phyloP scores from a whole-genome alignment of 1,140 invertebrate genomes.

The Drosophila ficusphila region DNA sequence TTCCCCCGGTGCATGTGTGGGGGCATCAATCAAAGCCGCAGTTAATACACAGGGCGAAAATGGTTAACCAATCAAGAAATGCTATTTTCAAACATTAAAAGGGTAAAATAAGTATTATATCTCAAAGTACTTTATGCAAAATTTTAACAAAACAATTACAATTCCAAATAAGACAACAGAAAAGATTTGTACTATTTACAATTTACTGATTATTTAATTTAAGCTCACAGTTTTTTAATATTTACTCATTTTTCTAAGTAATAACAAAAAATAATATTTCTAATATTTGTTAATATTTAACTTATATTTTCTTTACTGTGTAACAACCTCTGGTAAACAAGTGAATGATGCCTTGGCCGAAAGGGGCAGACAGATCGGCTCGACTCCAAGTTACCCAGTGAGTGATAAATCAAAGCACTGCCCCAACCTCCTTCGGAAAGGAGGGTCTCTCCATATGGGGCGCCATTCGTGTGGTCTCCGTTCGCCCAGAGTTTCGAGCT shows the following conservation, averaged over 20 bases:
- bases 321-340: slow-evolving; percentile 30
- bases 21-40: slow-evolving; percentile 78
- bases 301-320: slow-evolving; percentile 2
- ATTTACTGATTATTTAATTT: too few relatives aligned
- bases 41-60: slow-evolving; percentile 27
- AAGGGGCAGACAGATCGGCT: slow-evolving; percentile 40
- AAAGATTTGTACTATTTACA: too few relatives aligned
- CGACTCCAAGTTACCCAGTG: slow-evolving; percentile 33
- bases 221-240: too few relatives aligned
- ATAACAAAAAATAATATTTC: slow-evolving; percentile 23
- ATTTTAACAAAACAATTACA: too few relatives aligned
- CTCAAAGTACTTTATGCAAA: too few relatives aligned
- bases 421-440: slow-evolving; percentile 32
- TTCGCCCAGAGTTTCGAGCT: not conserved
- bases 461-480: slow-evolving; percentile 42
- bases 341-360: slow-evolving; percentile 33
- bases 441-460: slow-evolving; percentile 3
- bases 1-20: slow-evolving; percentile 21
- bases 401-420: slow-evolving; percentile 59
- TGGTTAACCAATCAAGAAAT: not conserved
- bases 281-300: not conserved
- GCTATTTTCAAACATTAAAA: too few relatives aligned
- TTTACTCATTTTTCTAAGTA: too few relatives aligned
- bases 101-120: too few relatives aligned
- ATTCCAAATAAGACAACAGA: too few relatives aligned